A percentile compares a stretch with the other conserved stretches of the same genome.
These are phyloP conservation scores for Catostomus latipinnis DNA, from an alignment of 2,797 vertebrate genomes.

Conservation along the genomic window DNA sequence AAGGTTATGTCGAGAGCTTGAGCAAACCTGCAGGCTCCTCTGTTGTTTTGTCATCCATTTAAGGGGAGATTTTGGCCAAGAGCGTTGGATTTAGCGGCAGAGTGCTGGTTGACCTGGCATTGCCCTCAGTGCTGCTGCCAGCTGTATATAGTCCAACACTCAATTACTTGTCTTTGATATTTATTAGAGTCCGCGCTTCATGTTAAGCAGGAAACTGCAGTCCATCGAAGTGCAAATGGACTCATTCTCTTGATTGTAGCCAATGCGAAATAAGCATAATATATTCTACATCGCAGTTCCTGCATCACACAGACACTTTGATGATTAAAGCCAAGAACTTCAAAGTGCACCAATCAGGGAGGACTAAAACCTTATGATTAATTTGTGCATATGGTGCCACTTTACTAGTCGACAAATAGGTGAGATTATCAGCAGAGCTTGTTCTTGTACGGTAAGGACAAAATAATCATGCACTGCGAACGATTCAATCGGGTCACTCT, in stretches of 20 bases:
- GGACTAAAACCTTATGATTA: constrained; percentile 61
- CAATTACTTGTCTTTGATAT: constrained; percentile 74
- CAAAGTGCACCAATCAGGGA: constrained; percentile 71
- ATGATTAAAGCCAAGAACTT: constrained; percentile 77
- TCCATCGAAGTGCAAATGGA: constrained; percentile 76
- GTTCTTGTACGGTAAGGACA: neutral
- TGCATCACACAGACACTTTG: constrained; percentile 68
- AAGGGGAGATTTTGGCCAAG: neutral
- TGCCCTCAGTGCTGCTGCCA: constrained; percentile 50
- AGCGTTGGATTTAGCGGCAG: constrained; percentile 14
- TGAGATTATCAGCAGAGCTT: neutral
- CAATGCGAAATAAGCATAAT: constrained; percentile 77
- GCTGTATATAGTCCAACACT: constrained; percentile 57
- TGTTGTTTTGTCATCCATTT: neutral
- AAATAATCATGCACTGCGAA: no score
- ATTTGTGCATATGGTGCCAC: neutral
- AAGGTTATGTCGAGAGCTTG: neutral
- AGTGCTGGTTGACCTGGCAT: constrained; percentile 17
- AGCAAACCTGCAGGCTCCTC: constrained; percentile 1
- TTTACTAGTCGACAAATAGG: neutral
- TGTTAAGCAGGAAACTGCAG: constrained; percentile 67
- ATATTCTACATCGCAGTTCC: constrained; percentile 48
- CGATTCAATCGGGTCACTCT: no score
- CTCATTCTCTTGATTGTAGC: constrained; percentile 58
- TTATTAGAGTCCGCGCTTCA: constrained; percentile 70